phyloP scores from a whole-genome alignment of 2,888 invertebrate species.

The Ethmia dodecea region DNA sequence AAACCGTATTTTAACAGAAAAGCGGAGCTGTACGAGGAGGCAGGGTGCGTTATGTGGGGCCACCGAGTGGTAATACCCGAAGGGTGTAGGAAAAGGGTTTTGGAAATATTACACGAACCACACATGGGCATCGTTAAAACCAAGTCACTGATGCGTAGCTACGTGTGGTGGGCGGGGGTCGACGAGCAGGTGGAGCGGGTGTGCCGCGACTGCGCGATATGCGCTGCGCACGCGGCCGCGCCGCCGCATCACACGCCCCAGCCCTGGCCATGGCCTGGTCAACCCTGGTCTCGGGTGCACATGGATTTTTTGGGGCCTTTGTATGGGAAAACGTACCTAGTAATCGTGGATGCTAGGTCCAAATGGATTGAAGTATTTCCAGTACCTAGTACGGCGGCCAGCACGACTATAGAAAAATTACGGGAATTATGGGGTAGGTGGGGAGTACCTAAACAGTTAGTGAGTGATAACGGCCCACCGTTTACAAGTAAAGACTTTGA shows the following conservation, averaged over 20 bases:
- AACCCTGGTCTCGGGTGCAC: not conserved
- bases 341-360: not conserved
- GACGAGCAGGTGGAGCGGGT: not conserved
- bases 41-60: not conserved
- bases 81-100: not conserved
- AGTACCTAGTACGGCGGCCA: not conserved
- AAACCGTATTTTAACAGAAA: too few relatives aligned
- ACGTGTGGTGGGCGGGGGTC: not conserved
- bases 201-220: not conserved
- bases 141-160: not conserved
- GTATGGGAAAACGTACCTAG: not conserved
- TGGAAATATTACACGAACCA: not conserved
- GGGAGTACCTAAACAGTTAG: not conserved
- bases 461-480: not conserved
- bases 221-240: not conserved
- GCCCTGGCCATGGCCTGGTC: not conserved
- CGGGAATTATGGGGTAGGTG: not conserved
- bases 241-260: not conserved
- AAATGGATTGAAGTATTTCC: not conserved
- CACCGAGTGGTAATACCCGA: not conserved
- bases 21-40: not conserved
- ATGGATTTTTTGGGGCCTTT: not conserved
- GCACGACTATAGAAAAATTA: not conserved
- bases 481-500: not conserved
- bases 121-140: not conserved